Conservation (phyloP, 2,797 vertebrate genomes). For the Thaleichthys pacificus region DNA sequence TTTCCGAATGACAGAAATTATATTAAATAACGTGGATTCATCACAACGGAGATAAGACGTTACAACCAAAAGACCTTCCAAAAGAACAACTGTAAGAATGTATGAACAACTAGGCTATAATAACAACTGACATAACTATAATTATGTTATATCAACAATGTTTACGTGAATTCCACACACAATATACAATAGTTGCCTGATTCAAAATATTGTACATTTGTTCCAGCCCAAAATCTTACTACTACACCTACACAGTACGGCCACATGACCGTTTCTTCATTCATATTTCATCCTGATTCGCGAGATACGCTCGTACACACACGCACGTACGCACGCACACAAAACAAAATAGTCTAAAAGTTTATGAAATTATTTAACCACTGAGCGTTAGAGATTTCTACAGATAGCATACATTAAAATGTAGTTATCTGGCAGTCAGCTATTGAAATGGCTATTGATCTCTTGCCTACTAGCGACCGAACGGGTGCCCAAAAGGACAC, state of each 20-base stretch:
- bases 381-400: not conserved
- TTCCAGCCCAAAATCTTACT: not conserved
- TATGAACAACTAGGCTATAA: no score
- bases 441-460: no score
- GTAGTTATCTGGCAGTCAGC: no score
- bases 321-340: not conserved
- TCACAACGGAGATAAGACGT: not conserved
- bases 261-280: slow-evolving; percentile 7
- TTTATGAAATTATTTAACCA: not conserved
- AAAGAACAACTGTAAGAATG: no score
- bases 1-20: not conserved
- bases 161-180: not conserved
- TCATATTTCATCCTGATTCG: slow-evolving; percentile 12
- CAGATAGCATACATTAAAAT: no score
- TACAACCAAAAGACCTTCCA: not conserved
- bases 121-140: no score
- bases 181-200: not conserved
- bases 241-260: not conserved
- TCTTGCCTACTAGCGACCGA: no score
- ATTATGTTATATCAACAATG: not conserved
- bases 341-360: not conserved
- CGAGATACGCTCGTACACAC: not conserved
- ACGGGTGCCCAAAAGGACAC: no score
- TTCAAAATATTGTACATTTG: not conserved
- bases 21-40: not conserved